phyloP scores from a whole-genome alignment of 1,140 invertebrate genomes.

The Drosophila murphyi region DNA sequence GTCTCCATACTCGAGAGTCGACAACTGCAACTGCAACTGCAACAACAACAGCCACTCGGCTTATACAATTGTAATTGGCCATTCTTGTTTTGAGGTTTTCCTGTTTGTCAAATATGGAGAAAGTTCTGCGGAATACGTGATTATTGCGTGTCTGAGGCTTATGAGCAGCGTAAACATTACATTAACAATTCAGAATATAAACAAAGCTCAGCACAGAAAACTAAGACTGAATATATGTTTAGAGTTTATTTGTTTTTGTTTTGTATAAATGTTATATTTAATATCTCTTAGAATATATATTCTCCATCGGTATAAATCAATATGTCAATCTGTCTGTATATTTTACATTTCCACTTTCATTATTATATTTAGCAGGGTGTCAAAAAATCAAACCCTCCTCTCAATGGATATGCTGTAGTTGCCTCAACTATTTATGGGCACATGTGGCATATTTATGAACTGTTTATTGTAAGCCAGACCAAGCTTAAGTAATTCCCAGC shows the following conservation, averaged over 20 bases:
- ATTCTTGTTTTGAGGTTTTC: slow-evolving; percentile 28
- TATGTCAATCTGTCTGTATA: neutral
- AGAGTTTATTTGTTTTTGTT: too few species aligned
- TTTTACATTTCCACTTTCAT: neutral
- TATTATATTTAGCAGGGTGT: neutral
- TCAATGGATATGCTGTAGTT: neutral
- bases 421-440: slow-evolving; percentile 56
- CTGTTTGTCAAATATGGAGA: slow-evolving; percentile 22
- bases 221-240: too few species aligned
- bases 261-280: too few species aligned
- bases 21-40: slow-evolving; percentile 12
- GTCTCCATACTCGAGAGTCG: slow-evolving; percentile 31
- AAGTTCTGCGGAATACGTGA: slow-evolving; percentile 50
- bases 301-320: neutral
- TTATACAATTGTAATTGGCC: slow-evolving; percentile 56
- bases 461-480: slow-evolving; percentile 69
- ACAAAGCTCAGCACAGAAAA: neutral
- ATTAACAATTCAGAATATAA: slow-evolving; percentile 7
- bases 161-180: slow-evolving; percentile 23
- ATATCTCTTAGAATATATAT: too few species aligned
- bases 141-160: slow-evolving; percentile 45
- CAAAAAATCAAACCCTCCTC: neutral
- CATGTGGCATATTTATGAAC: slow-evolving; percentile 71
- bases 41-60: slow-evolving; percentile 23
- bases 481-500: slow-evolving; percentile 64